Percentiles rank a stretch among this genome's conserved stretches.
Conservation (phyloP, 2,113 vertebrate species). For the Lophura nycthemera region DNA sequence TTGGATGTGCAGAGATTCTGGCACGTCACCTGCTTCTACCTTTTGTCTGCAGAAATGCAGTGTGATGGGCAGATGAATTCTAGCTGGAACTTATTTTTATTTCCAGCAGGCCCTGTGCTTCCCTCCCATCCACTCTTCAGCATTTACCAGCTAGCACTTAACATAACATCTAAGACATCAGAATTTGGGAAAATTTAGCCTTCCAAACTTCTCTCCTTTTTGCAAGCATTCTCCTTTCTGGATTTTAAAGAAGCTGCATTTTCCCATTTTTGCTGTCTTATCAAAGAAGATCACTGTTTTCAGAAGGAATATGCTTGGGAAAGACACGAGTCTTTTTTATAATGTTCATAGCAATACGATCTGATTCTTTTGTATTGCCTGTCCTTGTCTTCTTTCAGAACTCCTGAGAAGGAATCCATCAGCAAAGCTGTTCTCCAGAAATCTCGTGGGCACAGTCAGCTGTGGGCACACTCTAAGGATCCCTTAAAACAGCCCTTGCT, state of each 20-base stretch:
- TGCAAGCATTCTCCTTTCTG: neutral
- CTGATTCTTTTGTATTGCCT: neutral
- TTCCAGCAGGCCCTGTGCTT: neutral
- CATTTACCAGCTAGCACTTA: neutral
- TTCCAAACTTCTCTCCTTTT: neutral
- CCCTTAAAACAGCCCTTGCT: constrained; percentile 91
- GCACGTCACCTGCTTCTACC: neutral
- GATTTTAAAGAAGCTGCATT: neutral
- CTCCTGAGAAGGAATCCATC: constrained; percentile 85
- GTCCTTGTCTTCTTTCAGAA: constrained; percentile 70
- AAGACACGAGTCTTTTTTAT: neutral
- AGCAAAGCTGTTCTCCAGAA: constrained; percentile 86
- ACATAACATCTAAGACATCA: neutral
- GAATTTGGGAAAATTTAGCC: neutral
- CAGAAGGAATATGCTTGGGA: neutral
- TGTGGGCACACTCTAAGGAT: constrained; percentile 90
- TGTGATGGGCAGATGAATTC: neutral
- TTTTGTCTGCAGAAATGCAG: neutral
- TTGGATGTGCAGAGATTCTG: neutral
- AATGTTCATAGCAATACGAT: neutral
- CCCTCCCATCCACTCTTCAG: neutral
- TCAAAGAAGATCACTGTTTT: neutral
- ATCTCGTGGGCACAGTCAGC: constrained; percentile 78
- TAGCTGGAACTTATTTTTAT: neutral
- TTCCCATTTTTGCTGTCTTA: neutral